These are phyloP conservation scores for Horisme vitalbata DNA, from an alignment of 2,888 invertebrate genomes.

Conservation along the genomic window DNA sequence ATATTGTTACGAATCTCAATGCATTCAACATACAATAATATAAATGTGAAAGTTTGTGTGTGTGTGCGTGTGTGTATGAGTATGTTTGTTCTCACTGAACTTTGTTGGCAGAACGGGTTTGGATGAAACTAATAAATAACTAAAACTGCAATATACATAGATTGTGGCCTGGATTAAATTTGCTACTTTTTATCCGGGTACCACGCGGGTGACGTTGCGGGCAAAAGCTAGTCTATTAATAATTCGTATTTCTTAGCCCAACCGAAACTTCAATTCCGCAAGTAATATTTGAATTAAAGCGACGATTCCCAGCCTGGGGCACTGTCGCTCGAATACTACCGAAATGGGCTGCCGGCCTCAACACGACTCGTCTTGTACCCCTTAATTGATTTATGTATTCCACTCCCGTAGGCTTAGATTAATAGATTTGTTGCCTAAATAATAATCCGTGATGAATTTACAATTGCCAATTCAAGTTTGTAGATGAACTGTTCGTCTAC, in stretches of 20 bases:
- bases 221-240: no score
- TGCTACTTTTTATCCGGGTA: no score
- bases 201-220: no score
- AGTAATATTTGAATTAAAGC: conserved; percentile 78
- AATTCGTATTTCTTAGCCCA: conserved; percentile 44
- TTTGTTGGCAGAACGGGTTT: no score
- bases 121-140: no score
- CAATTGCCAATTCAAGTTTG: conserved; percentile 58
- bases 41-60: no score
- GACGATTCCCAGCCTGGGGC: conserved; percentile 60
- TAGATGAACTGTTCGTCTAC: conserved; percentile 6
- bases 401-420: conserved; percentile 58
- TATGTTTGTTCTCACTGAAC: no score
- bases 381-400: conserved; percentile 77
- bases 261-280: conserved; percentile 67
- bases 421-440: conserved; percentile 74
- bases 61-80: no score
- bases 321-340: conserved; percentile 64
- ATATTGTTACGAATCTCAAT: no score
- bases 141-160: no score
- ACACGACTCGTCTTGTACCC: conserved; percentile 68
- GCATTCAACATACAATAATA: no score
- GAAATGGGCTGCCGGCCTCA: conserved; percentile 66
- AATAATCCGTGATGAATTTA: conserved; percentile 68
- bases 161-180: no score